phyloP scores from a whole-genome alignment of 2,113 vertebrate species.

The Ophthalmotilapia sp. region DNA sequence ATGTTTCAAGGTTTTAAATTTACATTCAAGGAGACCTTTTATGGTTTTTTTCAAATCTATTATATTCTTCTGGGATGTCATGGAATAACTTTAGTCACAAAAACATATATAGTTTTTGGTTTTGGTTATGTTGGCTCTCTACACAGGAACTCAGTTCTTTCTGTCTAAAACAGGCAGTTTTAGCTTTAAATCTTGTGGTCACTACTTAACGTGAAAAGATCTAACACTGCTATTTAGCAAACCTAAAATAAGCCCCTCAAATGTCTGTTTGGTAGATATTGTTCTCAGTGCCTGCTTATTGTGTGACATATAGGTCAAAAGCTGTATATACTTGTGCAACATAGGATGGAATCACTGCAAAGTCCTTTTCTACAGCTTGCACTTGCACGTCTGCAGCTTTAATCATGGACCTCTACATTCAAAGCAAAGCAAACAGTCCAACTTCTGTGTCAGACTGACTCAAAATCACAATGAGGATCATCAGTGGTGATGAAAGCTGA shows the following conservation, averaged over 20 bases:
- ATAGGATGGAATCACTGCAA: background rate
- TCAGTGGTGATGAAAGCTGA: background rate
- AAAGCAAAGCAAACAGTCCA: background rate
- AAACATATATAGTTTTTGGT: background rate
- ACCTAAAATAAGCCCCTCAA: background rate
- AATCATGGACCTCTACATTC: background rate
- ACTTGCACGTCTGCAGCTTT: background rate
- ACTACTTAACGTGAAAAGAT: background rate
- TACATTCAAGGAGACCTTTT: background rate
- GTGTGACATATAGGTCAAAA: background rate
- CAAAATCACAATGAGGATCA: background rate
- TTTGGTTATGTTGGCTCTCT: background rate
- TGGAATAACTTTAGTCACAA: background rate
- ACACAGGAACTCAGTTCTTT: background rate
- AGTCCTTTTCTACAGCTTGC: background rate
- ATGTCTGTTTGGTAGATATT: background rate
- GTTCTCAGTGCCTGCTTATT: background rate
- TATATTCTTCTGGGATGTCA: background rate
- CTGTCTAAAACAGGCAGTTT: background rate
- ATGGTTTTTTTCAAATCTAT: background rate
- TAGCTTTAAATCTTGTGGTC: background rate
- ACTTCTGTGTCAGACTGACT: background rate
- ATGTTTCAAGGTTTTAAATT: background rate
- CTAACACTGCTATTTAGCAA: background rate
- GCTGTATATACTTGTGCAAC: background rate